These are phyloP conservation scores for Drosophila peninsularis DNA, from an alignment of 2,888 invertebrate genomes.

Conservation along the genomic window DNA sequence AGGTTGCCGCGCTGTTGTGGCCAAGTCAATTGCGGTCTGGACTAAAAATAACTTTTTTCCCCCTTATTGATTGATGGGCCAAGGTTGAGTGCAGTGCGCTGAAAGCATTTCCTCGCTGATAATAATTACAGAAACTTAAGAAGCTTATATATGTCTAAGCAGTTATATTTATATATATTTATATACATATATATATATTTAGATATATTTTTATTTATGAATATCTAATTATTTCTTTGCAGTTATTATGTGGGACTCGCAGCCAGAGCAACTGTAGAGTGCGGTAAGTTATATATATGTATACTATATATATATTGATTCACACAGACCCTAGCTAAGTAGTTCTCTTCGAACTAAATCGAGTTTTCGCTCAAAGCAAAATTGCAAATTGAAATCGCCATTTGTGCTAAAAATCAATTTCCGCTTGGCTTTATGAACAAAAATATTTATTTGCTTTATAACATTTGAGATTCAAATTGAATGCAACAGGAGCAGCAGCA, in stretches of 20 bases:
- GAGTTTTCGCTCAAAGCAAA: conserved; percentile 9
- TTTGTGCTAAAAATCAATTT: conserved; percentile 39
- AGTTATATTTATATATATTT: not conserved
- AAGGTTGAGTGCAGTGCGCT: not conserved
- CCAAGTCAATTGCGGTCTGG: conserved; percentile 1
- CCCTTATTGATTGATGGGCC: conserved; percentile 5
- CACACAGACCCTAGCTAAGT: not conserved
- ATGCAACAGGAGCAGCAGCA: conserved; percentile 15
- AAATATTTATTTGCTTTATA: conserved; percentile 43
- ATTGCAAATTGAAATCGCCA: conserved; percentile 27
- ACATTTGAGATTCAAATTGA: conserved; percentile 35
- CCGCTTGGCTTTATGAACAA: conserved; percentile 38
- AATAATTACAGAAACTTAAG: not conserved
- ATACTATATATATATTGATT: not conserved
- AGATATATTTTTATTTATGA: not conserved
- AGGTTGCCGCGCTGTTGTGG: not conserved
- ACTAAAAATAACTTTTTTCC: not conserved
- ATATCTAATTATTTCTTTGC: not conserved
- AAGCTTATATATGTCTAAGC: too few species aligned
- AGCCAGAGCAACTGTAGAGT: conserved; percentile 15
- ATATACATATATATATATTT: too few species aligned
- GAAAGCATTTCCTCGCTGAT: not conserved
- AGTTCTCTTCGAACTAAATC: not conserved
- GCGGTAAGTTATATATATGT: conserved; percentile 17
- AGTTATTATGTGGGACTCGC: conserved; percentile 3